A percentile compares a stretch with the other conserved stretches of the same genome.
Evolutionary conservation across 2,888 invertebrate genomes (phyloP).

Genomic region (Teinopalpus imperialis): DNA sequence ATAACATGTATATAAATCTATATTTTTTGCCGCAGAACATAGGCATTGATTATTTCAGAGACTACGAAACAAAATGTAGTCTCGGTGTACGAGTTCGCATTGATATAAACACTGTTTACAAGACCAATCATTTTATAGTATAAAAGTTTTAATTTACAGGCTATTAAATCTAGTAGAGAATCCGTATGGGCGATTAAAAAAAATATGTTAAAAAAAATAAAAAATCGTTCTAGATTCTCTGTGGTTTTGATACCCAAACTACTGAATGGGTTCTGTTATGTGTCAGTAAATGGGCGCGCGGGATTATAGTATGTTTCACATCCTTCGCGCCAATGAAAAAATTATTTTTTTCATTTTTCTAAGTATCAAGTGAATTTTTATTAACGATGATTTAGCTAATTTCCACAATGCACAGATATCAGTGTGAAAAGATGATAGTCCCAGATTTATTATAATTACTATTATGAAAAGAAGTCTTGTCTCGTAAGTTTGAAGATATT

Average conservation of each 20-base stretch:
- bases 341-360: too few relatives aligned
- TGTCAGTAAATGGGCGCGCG: constrained; percentile 13
- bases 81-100: too few relatives aligned
- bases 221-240: constrained; percentile 17
- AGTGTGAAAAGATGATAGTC: not conserved
- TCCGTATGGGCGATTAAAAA: constrained; percentile 22
- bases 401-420: not conserved
- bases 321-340: constrained; percentile 21
- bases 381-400: constrained; percentile 8
- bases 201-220: constrained; percentile 23
- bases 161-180: constrained; percentile 7
- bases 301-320: constrained; percentile 26
- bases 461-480: not conserved
- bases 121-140: constrained; percentile 14
- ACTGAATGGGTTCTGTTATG: constrained; percentile 20
- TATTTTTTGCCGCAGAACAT: too few relatives aligned
- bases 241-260: constrained; percentile 3
- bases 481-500: constrained; percentile 7
- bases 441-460: not conserved
- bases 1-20: not conserved
- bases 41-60: too few relatives aligned
- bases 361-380: not conserved
- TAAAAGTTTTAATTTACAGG: constrained; percentile 8
- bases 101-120: too few relatives aligned
- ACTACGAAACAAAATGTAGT: not conserved